phyloP scores from a whole-genome alignment of 2,797 vertebrate genomes.

The Sciurus carolinensis region DNA sequence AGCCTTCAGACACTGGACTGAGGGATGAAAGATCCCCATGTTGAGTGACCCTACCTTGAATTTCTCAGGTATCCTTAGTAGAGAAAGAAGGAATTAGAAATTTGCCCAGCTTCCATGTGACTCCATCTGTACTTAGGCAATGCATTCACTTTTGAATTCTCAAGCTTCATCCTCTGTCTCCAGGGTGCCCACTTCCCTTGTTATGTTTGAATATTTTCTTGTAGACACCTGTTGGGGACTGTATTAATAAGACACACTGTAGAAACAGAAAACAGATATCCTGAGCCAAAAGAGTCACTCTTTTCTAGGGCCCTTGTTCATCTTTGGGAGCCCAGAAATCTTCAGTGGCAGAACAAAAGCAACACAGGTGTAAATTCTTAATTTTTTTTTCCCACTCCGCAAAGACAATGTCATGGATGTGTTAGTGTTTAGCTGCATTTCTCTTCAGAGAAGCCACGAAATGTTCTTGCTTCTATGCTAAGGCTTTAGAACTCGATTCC shows the following conservation, averaged over 20 bases:
- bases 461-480: neutral
- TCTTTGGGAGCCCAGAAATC: constrained; percentile 28
- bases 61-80: constrained; percentile 52
- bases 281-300: neutral
- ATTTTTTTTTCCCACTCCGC: no score
- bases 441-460: neutral
- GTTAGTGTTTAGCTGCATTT: neutral
- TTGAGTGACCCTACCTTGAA: constrained; percentile 42
- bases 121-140: constrained; percentile 53
- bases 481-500: constrained; percentile 37
- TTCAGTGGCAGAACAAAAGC: constrained; percentile 4
- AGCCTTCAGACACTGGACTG: neutral
- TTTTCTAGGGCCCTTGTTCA: constrained; percentile 42
- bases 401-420: neutral
- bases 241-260: neutral
- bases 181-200: constrained; percentile 56
- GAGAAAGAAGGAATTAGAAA: constrained; percentile 43
- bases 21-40: neutral
- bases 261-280: constrained; percentile 32
- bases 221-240: constrained; percentile 66
- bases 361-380: neutral
- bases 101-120: neutral
- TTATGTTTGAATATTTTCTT: constrained; percentile 56
- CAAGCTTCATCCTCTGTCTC: constrained; percentile 44
- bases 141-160: constrained; percentile 50